Percentiles rank a stretch among this genome's conserved stretches.
These are phyloP conservation scores for Stegana nigrithorax DNA, from an alignment of 2,888 invertebrate genomes.

Conservation along the genomic window DNA sequence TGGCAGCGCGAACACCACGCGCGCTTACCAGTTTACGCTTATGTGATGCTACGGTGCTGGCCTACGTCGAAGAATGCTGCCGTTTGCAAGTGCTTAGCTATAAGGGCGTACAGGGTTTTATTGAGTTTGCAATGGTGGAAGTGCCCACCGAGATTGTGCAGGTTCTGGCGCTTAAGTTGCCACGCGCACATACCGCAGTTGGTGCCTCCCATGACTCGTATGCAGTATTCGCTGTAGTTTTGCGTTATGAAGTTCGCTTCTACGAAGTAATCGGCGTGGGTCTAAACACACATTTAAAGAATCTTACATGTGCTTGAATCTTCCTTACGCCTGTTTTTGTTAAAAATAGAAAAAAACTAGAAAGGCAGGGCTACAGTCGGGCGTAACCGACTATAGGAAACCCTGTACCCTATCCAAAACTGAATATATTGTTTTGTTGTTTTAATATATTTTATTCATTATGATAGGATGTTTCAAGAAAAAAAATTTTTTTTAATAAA, in stretches of 20 bases:
- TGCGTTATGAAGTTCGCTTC: conserved; percentile 45
- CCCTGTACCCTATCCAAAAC: no score
- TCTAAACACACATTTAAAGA: no score
- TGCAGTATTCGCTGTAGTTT: conserved; percentile 44
- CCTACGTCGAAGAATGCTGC: conserved; percentile 68
- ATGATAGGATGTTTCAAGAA: no score
- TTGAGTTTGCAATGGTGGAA: conserved; percentile 52
- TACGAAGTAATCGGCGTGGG: conserved; percentile 55
- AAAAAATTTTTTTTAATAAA: no score
- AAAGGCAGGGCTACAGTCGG: no score
- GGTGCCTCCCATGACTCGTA: conserved; percentile 35
- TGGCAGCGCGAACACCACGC: conserved; percentile 69
- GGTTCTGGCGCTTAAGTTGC: conserved; percentile 40
- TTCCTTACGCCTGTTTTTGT: no score
- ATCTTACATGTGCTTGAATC: no score
- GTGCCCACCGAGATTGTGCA: not conserved
- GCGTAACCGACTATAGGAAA: no score
- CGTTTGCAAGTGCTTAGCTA: conserved; percentile 56
- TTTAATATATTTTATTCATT: no score
- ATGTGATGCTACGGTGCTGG: conserved; percentile 70
- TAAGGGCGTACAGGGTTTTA: conserved; percentile 66
- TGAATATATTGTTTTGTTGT: no score
- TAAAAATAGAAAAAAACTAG: no score
- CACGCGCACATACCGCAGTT: conserved; percentile 38
- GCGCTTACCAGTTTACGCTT: conserved; percentile 66